Evolutionary conservation across 2,797 vertebrate genomes (phyloP).

Genomic region (Sebastolobus altivelis): DNA sequence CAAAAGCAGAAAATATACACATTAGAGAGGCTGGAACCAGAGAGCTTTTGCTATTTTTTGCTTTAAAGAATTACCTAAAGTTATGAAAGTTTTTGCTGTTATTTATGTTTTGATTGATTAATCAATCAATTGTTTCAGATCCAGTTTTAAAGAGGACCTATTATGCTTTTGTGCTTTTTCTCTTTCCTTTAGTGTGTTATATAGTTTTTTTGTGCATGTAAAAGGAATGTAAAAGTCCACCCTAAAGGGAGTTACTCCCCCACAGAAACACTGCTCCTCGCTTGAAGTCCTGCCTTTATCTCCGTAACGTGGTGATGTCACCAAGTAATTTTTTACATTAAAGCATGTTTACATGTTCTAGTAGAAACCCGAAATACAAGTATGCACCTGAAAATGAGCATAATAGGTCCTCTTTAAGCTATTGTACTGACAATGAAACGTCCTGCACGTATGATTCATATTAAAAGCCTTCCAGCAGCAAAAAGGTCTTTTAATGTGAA

Average conservation of each 20-base stretch:
- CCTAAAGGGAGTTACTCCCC: no score
- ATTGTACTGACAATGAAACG: neutral
- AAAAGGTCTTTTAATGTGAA: neutral
- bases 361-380: no score
- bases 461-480: neutral
- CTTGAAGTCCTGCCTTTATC: no score
- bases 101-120: neutral
- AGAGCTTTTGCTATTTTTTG: neutral
- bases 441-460: neutral
- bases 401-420: neutral
- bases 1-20: neutral
- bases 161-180: no score
- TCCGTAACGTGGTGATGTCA: no score
- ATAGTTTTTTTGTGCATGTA: no score
- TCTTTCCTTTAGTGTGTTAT: no score
- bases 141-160: accelerated
- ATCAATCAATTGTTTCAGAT: no score
- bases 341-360: accelerated
- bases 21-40: neutral
- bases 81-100: neutral
- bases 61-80: neutral
- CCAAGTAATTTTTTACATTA: no score
- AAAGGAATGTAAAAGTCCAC: no score
- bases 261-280: no score
- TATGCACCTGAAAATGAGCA: no score